Evolutionary conservation across 1,140 invertebrate genomes (phyloP), one percentile per base, ranked within the genome.

Genomic region (Drosophila littoralis): DNA sequence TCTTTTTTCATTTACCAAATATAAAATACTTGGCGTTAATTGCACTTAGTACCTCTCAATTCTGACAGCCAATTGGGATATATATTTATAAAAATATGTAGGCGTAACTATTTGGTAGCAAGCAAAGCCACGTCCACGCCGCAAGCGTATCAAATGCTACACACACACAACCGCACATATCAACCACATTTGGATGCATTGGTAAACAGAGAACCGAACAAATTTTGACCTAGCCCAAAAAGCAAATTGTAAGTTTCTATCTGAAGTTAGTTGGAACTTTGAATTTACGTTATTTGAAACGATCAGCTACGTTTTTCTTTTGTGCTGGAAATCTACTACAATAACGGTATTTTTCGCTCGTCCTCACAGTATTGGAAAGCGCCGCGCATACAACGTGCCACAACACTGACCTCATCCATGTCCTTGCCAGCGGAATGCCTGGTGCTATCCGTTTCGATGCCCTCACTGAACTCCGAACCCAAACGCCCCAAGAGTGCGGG

Each of bases 341-440:
- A 54, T 52, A 63, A 54, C 40, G 9, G 17, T 13, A 36, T 42
- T 36, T 6, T 43, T 50, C 61, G 6, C 22, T 45, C 28, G 12
- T n/a, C 15, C 7, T 55, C 67, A 66, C 75, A 92, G 81, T 86
- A 86, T 78, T 92, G 86, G 86, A 92, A 91, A 67, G 86, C 88
- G 36, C 91, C 81, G 33, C 90, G 88, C 52, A 92, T 92, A 42
- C 81, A 90, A 67, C 82, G 91, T 46, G 82, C 91, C 61, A 91
- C 91, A 17, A 92, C 92, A 45, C 55, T 92, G 58, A 91, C 91
- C 72, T 90, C 92, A 60, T 91, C 91, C 61, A 92, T 92, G 88
- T 92, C 92, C 48, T 76, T 92, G 71, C 92, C 92, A 67, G 91
- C 91, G 42, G 92, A 92, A 73, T 92, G 92, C 45, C 59, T 92